Evolutionary conservation across 2,113 vertebrate genomes (phyloP).

Genomic region (zebrafish (Danio rerio)): DNA sequence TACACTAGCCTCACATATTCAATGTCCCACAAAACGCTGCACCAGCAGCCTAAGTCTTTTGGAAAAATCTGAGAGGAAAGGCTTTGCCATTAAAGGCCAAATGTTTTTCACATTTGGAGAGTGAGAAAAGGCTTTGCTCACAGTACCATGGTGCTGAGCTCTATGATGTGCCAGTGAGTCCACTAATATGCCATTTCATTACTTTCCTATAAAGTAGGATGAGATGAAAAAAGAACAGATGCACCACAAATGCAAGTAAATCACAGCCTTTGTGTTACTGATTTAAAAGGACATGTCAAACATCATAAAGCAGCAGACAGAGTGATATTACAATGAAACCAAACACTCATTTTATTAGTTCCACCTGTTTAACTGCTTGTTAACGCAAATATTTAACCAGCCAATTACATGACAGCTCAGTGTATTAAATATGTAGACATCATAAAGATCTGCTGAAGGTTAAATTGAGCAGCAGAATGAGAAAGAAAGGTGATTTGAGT

Average conservation of each 20-base stretch:
- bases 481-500: too few relatives aligned
- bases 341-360: too few relatives aligned
- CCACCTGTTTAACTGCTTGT: too few relatives aligned
- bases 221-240: neutral
- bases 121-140: slow-evolving; percentile 45
- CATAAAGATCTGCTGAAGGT: too few relatives aligned
- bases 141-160: slow-evolving; percentile 67
- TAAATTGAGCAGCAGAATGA: too few relatives aligned
- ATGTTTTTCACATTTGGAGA: slow-evolving; percentile 70
- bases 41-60: slow-evolving; percentile 59
- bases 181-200: slow-evolving; percentile 63
- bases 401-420: too few relatives aligned
- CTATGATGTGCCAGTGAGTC: slow-evolving; percentile 49
- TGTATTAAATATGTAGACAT: too few relatives aligned
- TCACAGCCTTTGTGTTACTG: slow-evolving; percentile 13
- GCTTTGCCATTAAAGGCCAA: slow-evolving; percentile 67
- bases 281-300: neutral
- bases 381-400: too few relatives aligned
- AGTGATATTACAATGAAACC: neutral
- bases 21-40: slow-evolving; percentile 57
- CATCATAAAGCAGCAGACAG: neutral
- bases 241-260: slow-evolving; percentile 8
- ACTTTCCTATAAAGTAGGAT: neutral
- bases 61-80: slow-evolving; percentile 57
- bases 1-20: slow-evolving; percentile 55